These are phyloP conservation scores for Drosophila nr. fundita DNA, from an alignment of 2,888 invertebrate species.

Conservation along the genomic window DNA sequence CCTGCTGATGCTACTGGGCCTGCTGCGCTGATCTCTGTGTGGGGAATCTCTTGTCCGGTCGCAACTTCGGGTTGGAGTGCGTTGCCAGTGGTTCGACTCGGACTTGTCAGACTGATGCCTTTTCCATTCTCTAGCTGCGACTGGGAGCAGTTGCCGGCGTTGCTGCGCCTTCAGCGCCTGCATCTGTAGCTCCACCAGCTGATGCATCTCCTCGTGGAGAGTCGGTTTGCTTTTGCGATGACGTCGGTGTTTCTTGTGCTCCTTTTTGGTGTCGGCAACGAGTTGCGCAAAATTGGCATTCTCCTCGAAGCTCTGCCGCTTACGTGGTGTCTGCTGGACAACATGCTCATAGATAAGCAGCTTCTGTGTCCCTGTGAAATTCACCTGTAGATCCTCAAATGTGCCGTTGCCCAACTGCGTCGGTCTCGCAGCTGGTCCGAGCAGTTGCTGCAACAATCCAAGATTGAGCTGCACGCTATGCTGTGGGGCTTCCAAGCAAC, in stretches of 20 bases:
- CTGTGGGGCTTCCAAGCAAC: slow-evolving; percentile 16
- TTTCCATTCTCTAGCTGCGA: neutral
- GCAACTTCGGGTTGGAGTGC: neutral
- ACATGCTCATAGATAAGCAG: slow-evolving; percentile 78
- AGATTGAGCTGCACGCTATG: slow-evolving; percentile 36
- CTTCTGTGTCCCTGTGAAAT: slow-evolving; percentile 71
- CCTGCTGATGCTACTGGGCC: neutral
- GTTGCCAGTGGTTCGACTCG: neutral
- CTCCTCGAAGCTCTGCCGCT: slow-evolving; percentile 26
- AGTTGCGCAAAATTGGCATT: slow-evolving; percentile 78
- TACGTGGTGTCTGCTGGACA: slow-evolving; percentile 50
- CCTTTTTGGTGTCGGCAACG: slow-evolving; percentile 76
- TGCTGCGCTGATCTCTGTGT: neutral
- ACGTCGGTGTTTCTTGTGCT: slow-evolving; percentile 71
- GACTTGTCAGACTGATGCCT: neutral
- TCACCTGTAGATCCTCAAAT: slow-evolving; percentile 75
- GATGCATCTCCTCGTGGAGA: slow-evolving; percentile 81
- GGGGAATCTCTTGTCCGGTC: neutral
- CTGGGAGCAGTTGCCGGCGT: neutral
- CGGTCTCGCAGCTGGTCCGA: slow-evolving; percentile 25
- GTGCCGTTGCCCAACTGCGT: slow-evolving; percentile 26
- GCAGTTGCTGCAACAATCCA: slow-evolving; percentile 39
- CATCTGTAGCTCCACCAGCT: slow-evolving; percentile 83
- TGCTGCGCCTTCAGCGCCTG: slow-evolving; percentile 63
- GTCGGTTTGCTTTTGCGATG: slow-evolving; percentile 82